Conservation (phyloP, 2,797 vertebrate species). For the Sarcoramphus papa region DNA sequence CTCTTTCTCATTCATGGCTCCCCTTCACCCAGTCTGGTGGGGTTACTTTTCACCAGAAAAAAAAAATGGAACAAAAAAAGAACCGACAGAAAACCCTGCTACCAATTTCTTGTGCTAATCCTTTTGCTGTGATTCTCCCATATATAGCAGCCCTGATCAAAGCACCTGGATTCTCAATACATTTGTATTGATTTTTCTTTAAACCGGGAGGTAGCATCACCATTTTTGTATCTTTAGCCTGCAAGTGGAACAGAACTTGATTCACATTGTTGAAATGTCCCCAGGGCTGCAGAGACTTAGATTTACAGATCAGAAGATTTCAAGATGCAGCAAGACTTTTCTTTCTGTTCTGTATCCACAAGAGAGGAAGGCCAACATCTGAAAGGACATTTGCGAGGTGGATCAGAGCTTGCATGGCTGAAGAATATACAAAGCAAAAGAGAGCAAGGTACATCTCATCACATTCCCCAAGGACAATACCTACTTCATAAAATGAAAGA, state of each 20-base stretch:
- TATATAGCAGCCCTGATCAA: neutral
- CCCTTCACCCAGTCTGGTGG: neutral
- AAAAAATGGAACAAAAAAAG: neutral
- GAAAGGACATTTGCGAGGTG: slow-evolving; percentile 12
- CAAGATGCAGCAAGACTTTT: neutral
- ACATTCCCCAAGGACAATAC: neutral
- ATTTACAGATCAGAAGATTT: slow-evolving; percentile 40
- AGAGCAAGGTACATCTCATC: neutral
- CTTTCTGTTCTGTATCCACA: slow-evolving; percentile 20
- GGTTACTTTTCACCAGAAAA: neutral
- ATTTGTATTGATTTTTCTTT: slow-evolving; percentile 13
- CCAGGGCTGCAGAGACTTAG: neutral
- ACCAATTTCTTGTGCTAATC: neutral
- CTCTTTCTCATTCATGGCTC: neutral
- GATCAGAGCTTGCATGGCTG: slow-evolving; percentile 9
- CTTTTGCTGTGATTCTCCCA: neutral
- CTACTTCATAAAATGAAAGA: slow-evolving; percentile 19
- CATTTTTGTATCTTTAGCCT: slow-evolving; percentile 1
- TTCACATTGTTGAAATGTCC: slow-evolving; percentile 6
- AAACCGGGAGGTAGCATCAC: neutral
- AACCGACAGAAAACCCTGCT: neutral
- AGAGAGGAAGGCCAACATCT: neutral
- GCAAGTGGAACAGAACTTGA: neutral
- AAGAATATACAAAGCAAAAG: slow-evolving; percentile 8
- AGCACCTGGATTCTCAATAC: neutral